Conservation (phyloP, 2,113 vertebrate species). For the Oryzias javanicus region DNA sequence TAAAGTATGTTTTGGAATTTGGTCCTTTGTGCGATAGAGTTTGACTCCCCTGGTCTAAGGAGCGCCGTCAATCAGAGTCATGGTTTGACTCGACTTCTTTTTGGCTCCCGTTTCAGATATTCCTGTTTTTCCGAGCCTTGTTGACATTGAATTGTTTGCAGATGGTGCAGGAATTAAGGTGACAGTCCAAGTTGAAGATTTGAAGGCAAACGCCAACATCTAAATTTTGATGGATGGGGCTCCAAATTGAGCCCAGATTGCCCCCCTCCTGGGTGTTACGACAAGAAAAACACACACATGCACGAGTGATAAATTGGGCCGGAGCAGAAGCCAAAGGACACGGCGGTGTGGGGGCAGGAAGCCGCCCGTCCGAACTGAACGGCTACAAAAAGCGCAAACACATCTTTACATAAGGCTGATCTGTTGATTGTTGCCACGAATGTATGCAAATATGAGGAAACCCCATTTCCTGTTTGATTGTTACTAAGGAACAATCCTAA, state of each 20-base stretch:
- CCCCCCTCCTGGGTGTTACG: conserved; percentile 27
- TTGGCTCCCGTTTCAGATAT: conserved; percentile 18
- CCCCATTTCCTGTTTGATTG: conserved; percentile 3
- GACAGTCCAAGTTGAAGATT: conserved; percentile 40
- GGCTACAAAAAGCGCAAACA: conserved; percentile 37
- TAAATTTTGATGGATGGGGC: conserved; percentile 37
- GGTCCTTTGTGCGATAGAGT: too few species aligned
- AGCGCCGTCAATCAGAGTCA: too few species aligned
- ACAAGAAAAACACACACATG: conserved; percentile 54
- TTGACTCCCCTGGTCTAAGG: too few species aligned
- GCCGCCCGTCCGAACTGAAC: conserved; percentile 29
- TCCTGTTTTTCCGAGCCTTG: conserved; percentile 35
- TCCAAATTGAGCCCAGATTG: conserved; percentile 46
- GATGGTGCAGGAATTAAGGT: conserved; percentile 26
- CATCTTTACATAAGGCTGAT: conserved; percentile 21
- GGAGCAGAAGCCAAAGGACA: conserved; percentile 62
- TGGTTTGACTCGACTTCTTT: conserved; percentile 8
- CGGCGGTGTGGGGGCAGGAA: conserved; percentile 33
- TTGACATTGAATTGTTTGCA: conserved; percentile 37
- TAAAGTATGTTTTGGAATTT: too few species aligned
- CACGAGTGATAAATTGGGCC: conserved; percentile 59
- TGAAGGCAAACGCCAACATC: conserved; percentile 15
- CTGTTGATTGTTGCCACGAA: not conserved
- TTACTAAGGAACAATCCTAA: not conserved
- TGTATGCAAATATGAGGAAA: not conserved